Evolutionary conservation across 2,888 invertebrate species (phyloP).

Genomic region (Ormia ochracea): DNA sequence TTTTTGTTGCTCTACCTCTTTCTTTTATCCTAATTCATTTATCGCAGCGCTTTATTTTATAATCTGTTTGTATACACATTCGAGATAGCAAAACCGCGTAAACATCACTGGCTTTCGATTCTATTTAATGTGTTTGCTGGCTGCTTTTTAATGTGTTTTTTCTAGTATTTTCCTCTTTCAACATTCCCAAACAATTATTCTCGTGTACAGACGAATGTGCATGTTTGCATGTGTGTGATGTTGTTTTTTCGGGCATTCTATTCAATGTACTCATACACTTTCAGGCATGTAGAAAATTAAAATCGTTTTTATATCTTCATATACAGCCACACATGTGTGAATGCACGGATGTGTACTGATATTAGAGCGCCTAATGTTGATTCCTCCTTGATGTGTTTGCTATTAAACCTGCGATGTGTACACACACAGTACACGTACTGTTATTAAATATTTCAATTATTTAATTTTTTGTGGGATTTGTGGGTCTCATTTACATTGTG

Average conservation of each 20-base stretch:
- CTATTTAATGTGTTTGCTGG: background rate
- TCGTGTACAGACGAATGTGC: background rate
- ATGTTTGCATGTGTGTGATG: background rate
- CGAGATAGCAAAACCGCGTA: slow-evolving; percentile 39
- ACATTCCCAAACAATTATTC: slow-evolving; percentile 40
- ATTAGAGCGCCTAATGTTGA: background rate
- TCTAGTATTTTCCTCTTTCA: background rate
- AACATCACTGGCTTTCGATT: slow-evolving; percentile 11
- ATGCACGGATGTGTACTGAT: background rate
- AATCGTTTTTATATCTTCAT: background rate
- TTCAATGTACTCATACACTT: background rate
- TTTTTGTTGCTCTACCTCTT: background rate
- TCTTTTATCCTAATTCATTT: background rate
- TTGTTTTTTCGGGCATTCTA: slow-evolving; percentile 8
- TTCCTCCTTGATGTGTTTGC: background rate
- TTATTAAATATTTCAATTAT: slow-evolving; percentile 64
- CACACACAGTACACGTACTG: slow-evolving; percentile 22
- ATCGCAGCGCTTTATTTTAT: background rate
- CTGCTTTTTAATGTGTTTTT: background rate
- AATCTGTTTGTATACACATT: slow-evolving; percentile 20
- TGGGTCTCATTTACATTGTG: slow-evolving; percentile 44
- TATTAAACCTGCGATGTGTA: background rate
- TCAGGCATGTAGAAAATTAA: background rate
- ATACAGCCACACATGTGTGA: no score
- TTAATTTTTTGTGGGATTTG: slow-evolving; percentile 46